Conservation (phyloP, 2,888 invertebrate species). For the Nomada flava region DNA sequence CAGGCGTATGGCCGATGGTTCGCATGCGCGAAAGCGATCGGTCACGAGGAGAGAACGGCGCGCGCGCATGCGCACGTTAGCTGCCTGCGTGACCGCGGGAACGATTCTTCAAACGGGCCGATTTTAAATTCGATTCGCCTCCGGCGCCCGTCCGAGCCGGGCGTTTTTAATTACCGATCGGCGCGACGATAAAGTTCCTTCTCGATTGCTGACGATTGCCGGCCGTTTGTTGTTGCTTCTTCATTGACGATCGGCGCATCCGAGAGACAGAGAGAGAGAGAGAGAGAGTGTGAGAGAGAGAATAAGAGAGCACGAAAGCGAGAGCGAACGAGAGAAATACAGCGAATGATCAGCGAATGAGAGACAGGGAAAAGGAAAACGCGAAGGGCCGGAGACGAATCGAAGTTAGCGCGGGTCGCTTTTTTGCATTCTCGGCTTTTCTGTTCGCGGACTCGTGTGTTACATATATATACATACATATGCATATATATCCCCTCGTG, state of each 20-base stretch:
- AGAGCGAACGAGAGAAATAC: neutral
- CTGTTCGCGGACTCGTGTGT: constrained; percentile 22
- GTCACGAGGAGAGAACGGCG: neutral
- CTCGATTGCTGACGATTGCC: constrained; percentile 36
- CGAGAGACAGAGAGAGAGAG: neutral
- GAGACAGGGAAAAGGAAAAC: neutral
- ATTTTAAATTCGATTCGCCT: constrained; percentile 36
- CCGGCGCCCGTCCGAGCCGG: constrained; percentile 11
- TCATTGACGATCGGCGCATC: constrained; percentile 33
- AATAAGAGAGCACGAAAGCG: neutral
- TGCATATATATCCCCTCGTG: neutral
- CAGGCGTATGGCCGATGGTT: neutral
- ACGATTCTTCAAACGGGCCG: constrained; percentile 18
- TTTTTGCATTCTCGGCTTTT: constrained; percentile 37
- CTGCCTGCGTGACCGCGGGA: constrained; percentile 10
- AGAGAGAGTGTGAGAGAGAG: too few relatives aligned
- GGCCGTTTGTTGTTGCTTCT: constrained; percentile 21
- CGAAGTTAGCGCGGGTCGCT: constrained; percentile 62
- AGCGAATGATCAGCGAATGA: too few relatives aligned
- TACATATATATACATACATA: too few relatives aligned
- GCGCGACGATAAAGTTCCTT: constrained; percentile 53
- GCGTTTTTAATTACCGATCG: constrained; percentile 15
- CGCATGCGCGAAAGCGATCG: constrained; percentile 38
- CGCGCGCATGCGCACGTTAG: constrained; percentile 10
- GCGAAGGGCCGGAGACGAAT: constrained; percentile 50